These are phyloP conservation scores for Mandrillus leucophaeus DNA, from an alignment of 2,113 vertebrate genomes.

Conservation along the genomic window DNA sequence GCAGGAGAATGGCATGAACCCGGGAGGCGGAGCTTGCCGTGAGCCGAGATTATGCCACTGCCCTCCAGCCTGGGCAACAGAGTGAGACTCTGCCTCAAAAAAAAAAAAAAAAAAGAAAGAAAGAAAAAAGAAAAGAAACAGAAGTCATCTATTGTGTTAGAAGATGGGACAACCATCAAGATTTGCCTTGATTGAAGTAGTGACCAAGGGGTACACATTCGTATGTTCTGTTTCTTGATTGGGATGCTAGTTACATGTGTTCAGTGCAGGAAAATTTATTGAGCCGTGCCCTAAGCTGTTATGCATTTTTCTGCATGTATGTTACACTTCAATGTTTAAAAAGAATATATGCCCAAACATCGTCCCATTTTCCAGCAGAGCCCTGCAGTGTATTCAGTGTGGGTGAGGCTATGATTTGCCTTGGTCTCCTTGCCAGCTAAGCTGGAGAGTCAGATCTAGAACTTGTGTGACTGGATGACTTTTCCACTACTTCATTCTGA, in stretches of 20 bases:
- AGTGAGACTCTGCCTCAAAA: too few relatives aligned
- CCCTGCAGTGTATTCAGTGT: not conserved
- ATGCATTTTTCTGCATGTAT: not conserved
- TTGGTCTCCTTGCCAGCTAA: not conserved
- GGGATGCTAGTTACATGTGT: not conserved
- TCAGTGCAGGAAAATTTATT: not conserved
- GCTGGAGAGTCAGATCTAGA: not conserved
- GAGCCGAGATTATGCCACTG: accelerated
- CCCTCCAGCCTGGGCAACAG: too few relatives aligned
- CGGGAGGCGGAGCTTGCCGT: accelerated
- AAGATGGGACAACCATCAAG: not conserved
- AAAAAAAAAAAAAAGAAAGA: too few relatives aligned
- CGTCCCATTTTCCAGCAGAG: not conserved
- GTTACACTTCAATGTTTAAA: not conserved
- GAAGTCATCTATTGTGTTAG: not conserved
- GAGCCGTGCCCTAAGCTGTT: not conserved
- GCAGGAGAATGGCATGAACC: too few relatives aligned
- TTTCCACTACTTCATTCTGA: not conserved
- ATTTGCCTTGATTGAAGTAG: not conserved
- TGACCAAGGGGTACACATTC: not conserved
- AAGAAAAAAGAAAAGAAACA: not conserved
- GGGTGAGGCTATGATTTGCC: not conserved
- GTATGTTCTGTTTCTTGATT: not conserved
- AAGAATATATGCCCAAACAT: not conserved
- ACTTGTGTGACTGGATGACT: not conserved